phyloP scores from a whole-genome alignment of 2,113 vertebrate species.

The Apus apus region DNA sequence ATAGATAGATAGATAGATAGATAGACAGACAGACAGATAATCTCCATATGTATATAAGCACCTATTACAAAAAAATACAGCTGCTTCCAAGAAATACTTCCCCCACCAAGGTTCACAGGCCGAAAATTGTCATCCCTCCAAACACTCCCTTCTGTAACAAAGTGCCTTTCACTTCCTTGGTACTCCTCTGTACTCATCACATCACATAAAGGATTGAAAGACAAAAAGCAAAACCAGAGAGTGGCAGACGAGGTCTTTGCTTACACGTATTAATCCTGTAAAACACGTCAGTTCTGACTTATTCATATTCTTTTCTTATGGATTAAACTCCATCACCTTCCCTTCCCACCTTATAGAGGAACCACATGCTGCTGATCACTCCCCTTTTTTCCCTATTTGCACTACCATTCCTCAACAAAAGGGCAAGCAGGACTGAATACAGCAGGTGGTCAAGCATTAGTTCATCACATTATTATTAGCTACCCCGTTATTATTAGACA shows the following conservation, averaged over 20 bases:
- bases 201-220: background rate
- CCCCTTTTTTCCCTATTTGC: background rate
- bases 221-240: background rate
- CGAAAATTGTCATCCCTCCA: background rate
- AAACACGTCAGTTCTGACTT: background rate
- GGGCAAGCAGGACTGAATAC: background rate
- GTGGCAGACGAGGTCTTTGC: background rate
- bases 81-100: background rate
- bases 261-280: background rate
- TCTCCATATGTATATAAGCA: background rate
- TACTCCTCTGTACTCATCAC: background rate
- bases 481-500: background rate
- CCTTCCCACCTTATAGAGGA: background rate
- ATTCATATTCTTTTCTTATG: background rate
- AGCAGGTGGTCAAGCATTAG: background rate
- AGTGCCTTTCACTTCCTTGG: background rate
- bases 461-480: slow-evolving; percentile 23
- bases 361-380: background rate
- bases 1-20: background rate
- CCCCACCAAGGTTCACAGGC: background rate
- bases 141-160: background rate
- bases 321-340: background rate
- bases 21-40: too few relatives aligned
- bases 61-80: background rate
- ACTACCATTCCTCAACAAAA: background rate